These are phyloP conservation scores for Spea multiplicata DNA, from an alignment of 2,113 vertebrate genomes.

Conservation along the genomic window DNA sequence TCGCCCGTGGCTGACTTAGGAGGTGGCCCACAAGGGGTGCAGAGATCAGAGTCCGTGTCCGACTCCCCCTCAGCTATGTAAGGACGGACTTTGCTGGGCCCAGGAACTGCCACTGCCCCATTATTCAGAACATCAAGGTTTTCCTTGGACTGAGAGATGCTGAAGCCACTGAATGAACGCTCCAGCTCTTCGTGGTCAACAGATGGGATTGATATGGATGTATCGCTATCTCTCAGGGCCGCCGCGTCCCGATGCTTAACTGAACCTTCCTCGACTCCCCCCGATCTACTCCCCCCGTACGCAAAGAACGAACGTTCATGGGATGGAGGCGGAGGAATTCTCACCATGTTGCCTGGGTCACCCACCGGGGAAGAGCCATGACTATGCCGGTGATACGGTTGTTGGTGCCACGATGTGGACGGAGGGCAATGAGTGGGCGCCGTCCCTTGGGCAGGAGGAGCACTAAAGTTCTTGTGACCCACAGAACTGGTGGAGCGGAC, in stretches of 20 bases:
- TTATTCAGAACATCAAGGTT: slow-evolving; percentile 85
- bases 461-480: slow-evolving; percentile 80
- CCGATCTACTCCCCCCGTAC: slow-evolving; percentile 68
- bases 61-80: slow-evolving; percentile 96
- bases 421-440: slow-evolving; percentile 73
- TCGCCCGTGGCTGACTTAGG: slow-evolving; percentile 86
- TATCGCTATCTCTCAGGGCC: slow-evolving; percentile 84
- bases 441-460: slow-evolving; percentile 60
- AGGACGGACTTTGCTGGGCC: slow-evolving; percentile 78
- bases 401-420: slow-evolving; percentile 85
- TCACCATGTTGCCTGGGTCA: slow-evolving; percentile 77
- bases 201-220: slow-evolving; percentile 93
- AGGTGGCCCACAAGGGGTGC: slow-evolving; percentile 82
- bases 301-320: slow-evolving; percentile 81
- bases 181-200: slow-evolving; percentile 98
- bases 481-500: slow-evolving; percentile 73
- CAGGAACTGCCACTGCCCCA: slow-evolving; percentile 63
- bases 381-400: slow-evolving; percentile 77
- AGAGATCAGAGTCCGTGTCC: slow-evolving; percentile 96
- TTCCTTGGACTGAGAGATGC: slow-evolving; percentile 96
- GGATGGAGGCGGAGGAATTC: slow-evolving; percentile 85
- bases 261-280: slow-evolving; percentile 62
- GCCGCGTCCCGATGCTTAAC: slow-evolving; percentile 70
- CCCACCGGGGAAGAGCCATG: slow-evolving; percentile 78
- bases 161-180: slow-evolving; percentile 96